Percentiles rank a stretch among this genome's conserved stretches.
Conservation (phyloP, 2,113 vertebrate species). For the Periophthalmodon schlosseri region DNA sequence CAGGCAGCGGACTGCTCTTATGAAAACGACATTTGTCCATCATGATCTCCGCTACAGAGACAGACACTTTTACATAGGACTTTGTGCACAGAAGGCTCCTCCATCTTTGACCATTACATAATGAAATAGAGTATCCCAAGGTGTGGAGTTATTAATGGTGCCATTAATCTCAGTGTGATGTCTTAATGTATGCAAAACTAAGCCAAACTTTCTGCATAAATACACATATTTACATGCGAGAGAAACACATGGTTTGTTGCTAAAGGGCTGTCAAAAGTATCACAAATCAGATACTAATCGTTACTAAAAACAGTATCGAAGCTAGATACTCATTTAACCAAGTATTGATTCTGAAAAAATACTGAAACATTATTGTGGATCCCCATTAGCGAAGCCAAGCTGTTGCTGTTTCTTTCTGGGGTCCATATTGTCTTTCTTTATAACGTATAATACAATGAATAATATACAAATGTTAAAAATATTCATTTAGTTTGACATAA, state of each 20-base stretch:
- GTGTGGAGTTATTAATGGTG: background rate
- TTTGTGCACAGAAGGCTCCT: background rate
- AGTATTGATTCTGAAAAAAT: too few relatives aligned
- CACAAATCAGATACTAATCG: too few relatives aligned
- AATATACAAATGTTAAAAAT: too few relatives aligned
- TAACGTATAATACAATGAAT: too few relatives aligned
- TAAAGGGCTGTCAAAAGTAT: background rate
- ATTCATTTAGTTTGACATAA: too few relatives aligned
- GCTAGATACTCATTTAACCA: too few relatives aligned
- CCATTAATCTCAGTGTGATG: background rate
- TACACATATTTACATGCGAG: background rate
- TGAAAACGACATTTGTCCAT: slow-evolving; percentile 76
- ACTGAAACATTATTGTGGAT: too few relatives aligned
- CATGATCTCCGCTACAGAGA: slow-evolving; percentile 55
- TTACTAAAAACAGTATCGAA: too few relatives aligned
- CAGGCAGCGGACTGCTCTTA: slow-evolving; percentile 76
- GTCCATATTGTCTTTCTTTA: too few relatives aligned
- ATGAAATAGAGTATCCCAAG: background rate
- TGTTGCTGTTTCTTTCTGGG: too few relatives aligned
- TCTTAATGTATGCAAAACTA: background rate
- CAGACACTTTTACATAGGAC: background rate
- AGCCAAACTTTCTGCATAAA: background rate
- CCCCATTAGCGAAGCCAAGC: too few relatives aligned
- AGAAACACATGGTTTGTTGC: background rate
- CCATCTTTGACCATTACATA: background rate